These are phyloP conservation scores for Plectrocnemia conspersa DNA, from an alignment of 1,140 invertebrate species.

Conservation along the genomic window DNA sequence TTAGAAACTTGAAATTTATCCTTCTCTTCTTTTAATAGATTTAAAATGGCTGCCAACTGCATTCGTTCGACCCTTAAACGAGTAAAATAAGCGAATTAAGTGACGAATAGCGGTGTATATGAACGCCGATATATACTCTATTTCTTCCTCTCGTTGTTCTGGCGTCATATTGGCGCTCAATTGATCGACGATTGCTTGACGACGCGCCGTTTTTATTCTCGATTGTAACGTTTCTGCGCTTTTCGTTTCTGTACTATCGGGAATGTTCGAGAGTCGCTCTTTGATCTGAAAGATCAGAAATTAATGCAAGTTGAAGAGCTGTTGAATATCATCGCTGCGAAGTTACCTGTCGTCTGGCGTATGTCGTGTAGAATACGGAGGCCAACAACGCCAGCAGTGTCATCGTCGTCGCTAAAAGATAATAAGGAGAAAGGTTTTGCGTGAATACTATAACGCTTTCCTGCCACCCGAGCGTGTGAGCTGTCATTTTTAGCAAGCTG, in stretches of 20 bases:
- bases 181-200: slow-evolving; percentile 28
- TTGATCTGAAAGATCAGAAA: neutral
- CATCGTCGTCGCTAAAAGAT: too few relatives aligned
- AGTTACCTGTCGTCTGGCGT: neutral
- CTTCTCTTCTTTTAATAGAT: slow-evolving; percentile 29
- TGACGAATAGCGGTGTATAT: too few relatives aligned
- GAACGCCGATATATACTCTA: slow-evolving; percentile 27
- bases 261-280: too few relatives aligned
- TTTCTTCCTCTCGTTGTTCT: slow-evolving; percentile 33
- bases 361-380: neutral
- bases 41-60: slow-evolving; percentile 27
- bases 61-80: slow-evolving; percentile 28
- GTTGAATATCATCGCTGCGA: too few relatives aligned
- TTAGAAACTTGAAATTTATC: slow-evolving; percentile 32
- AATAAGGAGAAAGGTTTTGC: too few relatives aligned
- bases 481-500: too few relatives aligned
- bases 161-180: slow-evolving; percentile 36
- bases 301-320: neutral
- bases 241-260: neutral
- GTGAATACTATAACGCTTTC: too few relatives aligned
- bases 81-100: slow-evolving; percentile 5
- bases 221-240: slow-evolving; percentile 25
- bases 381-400: neutral
- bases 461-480: too few relatives aligned
- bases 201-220: slow-evolving; percentile 24